A percentile compares a stretch with the other conserved stretches of the same genome.
phyloP scores from a whole-genome alignment of 2,888 invertebrate species.

The Apamea epomidion region DNA sequence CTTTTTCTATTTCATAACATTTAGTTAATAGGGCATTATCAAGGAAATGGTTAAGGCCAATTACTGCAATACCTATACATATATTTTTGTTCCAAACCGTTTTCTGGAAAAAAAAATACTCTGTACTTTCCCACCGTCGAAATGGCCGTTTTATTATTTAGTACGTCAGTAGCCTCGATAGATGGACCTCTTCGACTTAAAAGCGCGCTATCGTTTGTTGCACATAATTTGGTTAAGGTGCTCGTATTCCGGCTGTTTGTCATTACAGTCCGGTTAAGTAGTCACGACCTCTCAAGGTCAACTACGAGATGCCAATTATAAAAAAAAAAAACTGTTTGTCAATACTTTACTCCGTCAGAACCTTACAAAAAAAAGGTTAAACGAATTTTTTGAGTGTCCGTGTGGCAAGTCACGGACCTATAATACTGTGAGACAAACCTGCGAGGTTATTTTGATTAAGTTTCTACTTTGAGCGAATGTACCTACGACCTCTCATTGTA shows the following conservation, averaged over 20 bases:
- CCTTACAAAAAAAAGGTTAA: neutral
- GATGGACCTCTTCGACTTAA: conserved; percentile 15
- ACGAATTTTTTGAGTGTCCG: conserved; percentile 4
- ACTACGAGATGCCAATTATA: no score
- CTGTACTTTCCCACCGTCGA: neutral
- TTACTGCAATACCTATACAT: no score
- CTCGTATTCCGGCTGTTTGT: neutral
- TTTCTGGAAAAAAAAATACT: no score
- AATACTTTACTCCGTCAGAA: neutral
- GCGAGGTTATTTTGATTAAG: neutral
- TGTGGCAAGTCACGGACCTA: neutral
- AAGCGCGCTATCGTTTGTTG: neutral
- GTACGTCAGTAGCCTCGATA: neutral
- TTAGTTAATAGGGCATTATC: no score
- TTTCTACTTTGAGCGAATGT: neutral
- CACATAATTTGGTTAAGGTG: neutral
- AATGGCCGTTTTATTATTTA: neutral
- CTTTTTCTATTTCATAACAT: no score
- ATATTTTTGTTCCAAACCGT: no score
- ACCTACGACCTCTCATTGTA: neutral
- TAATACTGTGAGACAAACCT: neutral
- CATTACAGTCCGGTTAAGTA: no score
- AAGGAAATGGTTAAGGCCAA: no score
- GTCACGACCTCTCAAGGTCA: no score
- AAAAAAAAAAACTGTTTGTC: no score